Percentiles rank a stretch among this genome's conserved stretches.
Evolutionary conservation across 2,888 invertebrate genomes (phyloP).

Genomic region (Eulithis prunata): DNA sequence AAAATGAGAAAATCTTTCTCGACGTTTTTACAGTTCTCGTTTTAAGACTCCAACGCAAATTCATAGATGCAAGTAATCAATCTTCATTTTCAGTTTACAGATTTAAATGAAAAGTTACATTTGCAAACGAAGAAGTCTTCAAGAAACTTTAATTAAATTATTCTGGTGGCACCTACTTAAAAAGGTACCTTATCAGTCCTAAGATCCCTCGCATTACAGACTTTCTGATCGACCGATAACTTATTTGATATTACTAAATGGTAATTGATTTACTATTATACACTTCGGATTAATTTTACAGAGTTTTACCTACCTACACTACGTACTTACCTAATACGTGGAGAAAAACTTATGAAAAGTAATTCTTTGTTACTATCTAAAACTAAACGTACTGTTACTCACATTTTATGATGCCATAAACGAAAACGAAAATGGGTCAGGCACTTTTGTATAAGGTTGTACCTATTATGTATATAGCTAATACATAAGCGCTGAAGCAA

Average conservation of each 20-base stretch:
- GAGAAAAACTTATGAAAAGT: no score
- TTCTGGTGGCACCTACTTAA: not conserved
- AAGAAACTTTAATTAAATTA: not conserved
- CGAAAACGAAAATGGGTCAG: constrained; percentile 6
- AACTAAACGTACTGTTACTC: not conserved
- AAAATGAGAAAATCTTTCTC: no score
- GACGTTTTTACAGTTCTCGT: no score
- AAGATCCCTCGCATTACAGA: no score
- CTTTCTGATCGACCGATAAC: no score
- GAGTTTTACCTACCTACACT: no score
- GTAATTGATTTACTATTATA: not conserved
- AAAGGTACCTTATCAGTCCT: not conserved
- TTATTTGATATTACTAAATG: not conserved
- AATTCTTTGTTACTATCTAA: not conserved
- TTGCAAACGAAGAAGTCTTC: not conserved
- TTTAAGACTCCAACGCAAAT: not conserved
- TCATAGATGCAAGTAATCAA: not conserved
- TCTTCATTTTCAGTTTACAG: constrained; percentile 1
- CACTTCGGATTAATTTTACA: no score
- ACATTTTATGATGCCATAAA: not conserved
- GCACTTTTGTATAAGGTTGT: constrained; percentile 2
- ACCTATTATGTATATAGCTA: constrained; percentile 9
- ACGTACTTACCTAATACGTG: no score
- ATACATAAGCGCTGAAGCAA: constrained; percentile 1
- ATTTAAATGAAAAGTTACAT: not conserved